These are phyloP conservation scores for Clupea harengus DNA, from an alignment of 2,113 vertebrate species.

Conservation along the genomic window DNA sequence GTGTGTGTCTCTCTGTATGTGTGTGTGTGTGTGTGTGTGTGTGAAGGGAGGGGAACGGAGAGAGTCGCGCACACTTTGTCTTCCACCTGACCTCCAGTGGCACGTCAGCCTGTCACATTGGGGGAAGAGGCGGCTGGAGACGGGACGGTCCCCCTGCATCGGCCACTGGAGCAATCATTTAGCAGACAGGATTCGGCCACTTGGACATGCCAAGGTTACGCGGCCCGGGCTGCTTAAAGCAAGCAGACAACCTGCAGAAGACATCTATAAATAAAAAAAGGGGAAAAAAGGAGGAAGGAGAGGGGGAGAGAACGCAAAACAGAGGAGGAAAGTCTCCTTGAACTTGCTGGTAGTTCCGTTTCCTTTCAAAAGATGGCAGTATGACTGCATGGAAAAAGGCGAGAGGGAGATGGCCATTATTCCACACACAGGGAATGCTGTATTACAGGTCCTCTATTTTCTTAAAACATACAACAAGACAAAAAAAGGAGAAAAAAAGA, in stretches of 20 bases:
- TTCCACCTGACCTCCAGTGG: conserved; percentile 48
- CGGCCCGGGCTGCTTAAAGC: conserved; percentile 45
- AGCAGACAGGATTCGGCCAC: conserved; percentile 47
- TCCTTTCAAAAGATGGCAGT: conserved; percentile 88
- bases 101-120: conserved; percentile 55
- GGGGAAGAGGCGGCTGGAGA: conserved; percentile 44
- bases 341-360: conserved; percentile 62
- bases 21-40: conserved; percentile 13
- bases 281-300: conserved; percentile 3
- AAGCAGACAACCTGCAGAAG: conserved; percentile 43
- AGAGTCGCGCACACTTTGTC: conserved; percentile 49
- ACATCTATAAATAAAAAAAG: conserved; percentile 42
- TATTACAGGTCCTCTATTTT: not conserved
- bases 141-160: conserved; percentile 32
- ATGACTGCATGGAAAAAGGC: conserved; percentile 77
- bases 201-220: conserved; percentile 52
- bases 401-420: not conserved
- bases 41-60: conserved; percentile 42
- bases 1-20: conserved; percentile 14
- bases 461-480: conserved; percentile 1
- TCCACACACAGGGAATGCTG: not conserved
- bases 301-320: conserved; percentile 13
- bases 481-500: not conserved
- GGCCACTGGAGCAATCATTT: conserved; percentile 49
- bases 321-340: conserved; percentile 23